Conservation (phyloP, 2,888 invertebrate genomes). For the Tachystola acroxantha region DNA sequence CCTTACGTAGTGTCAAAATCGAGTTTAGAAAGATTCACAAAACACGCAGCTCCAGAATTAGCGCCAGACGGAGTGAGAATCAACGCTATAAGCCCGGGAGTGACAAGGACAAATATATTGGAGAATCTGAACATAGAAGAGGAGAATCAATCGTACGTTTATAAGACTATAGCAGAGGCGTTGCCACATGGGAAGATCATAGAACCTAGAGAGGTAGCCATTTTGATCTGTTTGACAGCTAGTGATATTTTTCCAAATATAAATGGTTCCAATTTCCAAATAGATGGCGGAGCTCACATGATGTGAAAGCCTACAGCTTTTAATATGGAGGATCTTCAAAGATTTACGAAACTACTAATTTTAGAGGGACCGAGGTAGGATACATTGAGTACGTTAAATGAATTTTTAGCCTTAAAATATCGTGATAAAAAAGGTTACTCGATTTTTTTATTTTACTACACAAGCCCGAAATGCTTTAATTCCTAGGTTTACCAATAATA, state of each 20-base stretch:
- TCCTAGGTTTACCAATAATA: too few relatives aligned
- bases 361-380: too few relatives aligned
- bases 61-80: conserved; percentile 38
- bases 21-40: conserved; percentile 35
- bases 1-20: conserved; percentile 36
- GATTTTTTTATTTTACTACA: too few relatives aligned
- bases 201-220: conserved; percentile 38
- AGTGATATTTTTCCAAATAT: conserved; percentile 42
- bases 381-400: too few relatives aligned
- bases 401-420: too few relatives aligned
- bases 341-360: too few relatives aligned
- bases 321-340: too few relatives aligned
- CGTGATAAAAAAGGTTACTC: too few relatives aligned
- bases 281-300: conserved; percentile 36
- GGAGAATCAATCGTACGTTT: conserved; percentile 16
- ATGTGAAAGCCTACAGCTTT: too few relatives aligned
- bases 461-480: too few relatives aligned
- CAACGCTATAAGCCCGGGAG: conserved; percentile 39
- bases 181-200: conserved; percentile 30
- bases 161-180: conserved; percentile 21
- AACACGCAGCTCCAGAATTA: conserved; percentile 36
- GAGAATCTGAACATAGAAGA: conserved; percentile 25
- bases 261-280: conserved; percentile 36
- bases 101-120: conserved; percentile 35
- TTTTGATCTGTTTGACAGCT: conserved; percentile 36